Conservation (phyloP, 2,797 vertebrate species). For the Smutsia temminckii region DNA sequence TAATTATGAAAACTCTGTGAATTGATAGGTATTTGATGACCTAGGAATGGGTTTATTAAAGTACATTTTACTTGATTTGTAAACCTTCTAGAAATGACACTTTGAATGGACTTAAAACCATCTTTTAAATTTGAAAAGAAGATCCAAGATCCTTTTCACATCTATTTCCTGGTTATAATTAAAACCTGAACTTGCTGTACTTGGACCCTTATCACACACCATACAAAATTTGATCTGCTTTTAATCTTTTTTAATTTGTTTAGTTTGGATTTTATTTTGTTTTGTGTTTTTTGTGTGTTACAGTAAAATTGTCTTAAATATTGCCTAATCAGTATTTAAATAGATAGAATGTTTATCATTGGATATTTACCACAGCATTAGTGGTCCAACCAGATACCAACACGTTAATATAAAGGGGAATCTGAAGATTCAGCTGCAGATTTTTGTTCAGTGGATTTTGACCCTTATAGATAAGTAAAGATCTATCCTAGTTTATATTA, state of each 20-base stretch:
- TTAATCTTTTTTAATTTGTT: slow-evolving; percentile 23
- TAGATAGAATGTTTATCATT: not conserved
- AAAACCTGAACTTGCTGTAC: not conserved
- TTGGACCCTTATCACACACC: not conserved
- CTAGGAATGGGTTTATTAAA: not conserved
- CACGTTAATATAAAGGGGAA: not conserved
- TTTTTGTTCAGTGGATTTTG: slow-evolving; percentile 36
- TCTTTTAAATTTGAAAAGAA: not conserved
- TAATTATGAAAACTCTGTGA: not conserved
- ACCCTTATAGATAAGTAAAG: not conserved
- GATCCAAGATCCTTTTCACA: not conserved
- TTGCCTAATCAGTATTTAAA: not conserved
- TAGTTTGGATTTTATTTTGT: not conserved
- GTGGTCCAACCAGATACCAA: not conserved
- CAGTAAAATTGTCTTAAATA: not conserved
- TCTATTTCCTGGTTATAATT: slow-evolving; percentile 21
- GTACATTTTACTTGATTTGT: slow-evolving; percentile 1
- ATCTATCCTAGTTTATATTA: not conserved
- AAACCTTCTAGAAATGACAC: not conserved
- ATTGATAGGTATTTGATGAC: not conserved
- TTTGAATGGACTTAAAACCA: not conserved
- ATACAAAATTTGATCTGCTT: not conserved
- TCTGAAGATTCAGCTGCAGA: not conserved
- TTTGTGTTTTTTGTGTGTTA: not conserved
- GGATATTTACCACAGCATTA: slow-evolving; percentile 8